Conservation (phyloP, 2,888 invertebrate species). For the Frankliniella intonsa region DNA sequence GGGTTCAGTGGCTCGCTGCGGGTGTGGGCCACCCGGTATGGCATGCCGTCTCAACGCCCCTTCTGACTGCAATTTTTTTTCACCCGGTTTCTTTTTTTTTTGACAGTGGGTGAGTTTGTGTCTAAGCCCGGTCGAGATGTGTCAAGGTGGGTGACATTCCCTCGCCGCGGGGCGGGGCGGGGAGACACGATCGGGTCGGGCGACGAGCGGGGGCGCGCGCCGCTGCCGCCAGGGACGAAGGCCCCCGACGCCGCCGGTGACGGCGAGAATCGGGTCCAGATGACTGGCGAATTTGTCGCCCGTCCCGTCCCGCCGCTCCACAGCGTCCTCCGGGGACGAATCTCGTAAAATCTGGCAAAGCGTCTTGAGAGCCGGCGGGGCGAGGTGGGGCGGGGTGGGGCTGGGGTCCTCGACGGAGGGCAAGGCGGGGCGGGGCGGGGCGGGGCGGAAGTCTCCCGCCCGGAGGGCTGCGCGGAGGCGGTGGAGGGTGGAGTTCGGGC, state of each 20-base stretch:
- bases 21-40: no score
- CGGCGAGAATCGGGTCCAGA: neutral
- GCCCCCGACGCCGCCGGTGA: neutral
- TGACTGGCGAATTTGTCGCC: conserved; percentile 20
- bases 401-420: neutral
- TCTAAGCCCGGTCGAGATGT: no score
- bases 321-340: neutral
- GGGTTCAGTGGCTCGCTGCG: no score
- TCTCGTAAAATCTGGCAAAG: conserved; percentile 22
- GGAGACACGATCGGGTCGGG: no score
- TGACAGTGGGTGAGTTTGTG: no score
- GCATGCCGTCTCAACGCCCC: no score
- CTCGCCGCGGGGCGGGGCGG: no score
- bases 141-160: no score
- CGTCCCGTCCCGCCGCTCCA: neutral
- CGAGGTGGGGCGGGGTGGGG: neutral
- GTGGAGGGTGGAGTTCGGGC: neutral
- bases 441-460: neutral
- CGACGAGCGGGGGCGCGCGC: no score
- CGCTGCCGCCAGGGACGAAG: neutral
- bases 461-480: neutral
- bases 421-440: neutral
- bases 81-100: no score
- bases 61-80: no score
- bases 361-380: neutral